These are phyloP conservation scores for Caenorhabditis brenneri DNA, from an alignment of 1,140 invertebrate species.

Conservation along the genomic window DNA sequence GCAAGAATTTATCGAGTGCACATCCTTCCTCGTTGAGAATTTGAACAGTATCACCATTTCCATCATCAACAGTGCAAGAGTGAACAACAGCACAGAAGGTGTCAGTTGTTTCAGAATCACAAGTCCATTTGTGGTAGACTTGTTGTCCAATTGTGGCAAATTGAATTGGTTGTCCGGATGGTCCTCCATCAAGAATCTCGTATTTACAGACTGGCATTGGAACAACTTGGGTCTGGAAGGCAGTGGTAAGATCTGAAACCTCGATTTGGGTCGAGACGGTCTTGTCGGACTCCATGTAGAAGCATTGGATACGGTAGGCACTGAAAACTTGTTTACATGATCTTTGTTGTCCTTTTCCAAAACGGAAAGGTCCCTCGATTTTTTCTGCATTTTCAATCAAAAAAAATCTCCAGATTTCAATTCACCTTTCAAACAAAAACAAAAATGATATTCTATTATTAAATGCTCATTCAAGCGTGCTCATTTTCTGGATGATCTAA, in stretches of 20 bases:
- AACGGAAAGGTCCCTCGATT: neutral
- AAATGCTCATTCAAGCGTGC: neutral
- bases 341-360: neutral
- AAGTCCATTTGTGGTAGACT: constrained; percentile 71
- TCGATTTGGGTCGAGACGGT: constrained; percentile 69
- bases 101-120: constrained; percentile 70
- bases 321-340: constrained; percentile 47
- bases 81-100: constrained; percentile 71
- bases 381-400: neutral
- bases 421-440: neutral
- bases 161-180: constrained; percentile 68
- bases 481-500: constrained; percentile 28
- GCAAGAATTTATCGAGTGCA: constrained; percentile 69
- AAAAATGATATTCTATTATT: constrained; percentile 26
- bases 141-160: constrained; percentile 71
- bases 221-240: constrained; percentile 70
- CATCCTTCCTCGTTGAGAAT: constrained; percentile 70
- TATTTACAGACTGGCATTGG: constrained; percentile 70
- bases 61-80: constrained; percentile 69
- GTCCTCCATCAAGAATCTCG: constrained; percentile 71
- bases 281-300: constrained; percentile 72
- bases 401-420: neutral
- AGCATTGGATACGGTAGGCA: constrained; percentile 70
- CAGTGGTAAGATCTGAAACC: constrained; percentile 70
- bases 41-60: constrained; percentile 70